Base-by-base conservation (phyloP, 2,113 vertebrate genomes). In the Esox niger region DNA sequence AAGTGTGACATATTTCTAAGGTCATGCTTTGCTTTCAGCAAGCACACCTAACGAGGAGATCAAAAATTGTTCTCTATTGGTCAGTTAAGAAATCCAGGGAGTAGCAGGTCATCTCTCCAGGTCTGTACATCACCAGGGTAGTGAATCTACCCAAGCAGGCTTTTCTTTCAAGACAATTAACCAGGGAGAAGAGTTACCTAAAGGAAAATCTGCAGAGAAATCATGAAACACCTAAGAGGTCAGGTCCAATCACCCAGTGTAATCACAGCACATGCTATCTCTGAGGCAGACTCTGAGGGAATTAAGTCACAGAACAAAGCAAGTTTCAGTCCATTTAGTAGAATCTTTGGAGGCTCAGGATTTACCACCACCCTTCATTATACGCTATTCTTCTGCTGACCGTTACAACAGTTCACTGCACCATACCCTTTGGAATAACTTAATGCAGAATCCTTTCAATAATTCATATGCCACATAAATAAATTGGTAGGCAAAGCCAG, bases 161-260 rank as follows among this genome's bases (percentile, higher is more conserved):
- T n/a, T 21, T n/a, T 52, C 47, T 38, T 11, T 38, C 5, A 5
- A 11, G 35, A 11, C 35, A 38, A 38, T 38, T 6, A 38, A 38
- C 4, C 4, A 38, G 35, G 35, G 35, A 38, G 5, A 11, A 38
- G 11, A 38, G 35, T 5, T 5, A 38, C 35, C 35, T 6, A 38
- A 38, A 38, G 20, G 15, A 60, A 33, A 78, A 87, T 84, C 85
- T 0, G 0, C 56, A 43, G 23, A 0, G 68, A 90, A 88, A 84
- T 76, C 76, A 47, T 87, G 83, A 85, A 84, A 55, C 66, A 66
- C 64, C 88, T 81, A 52, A 64, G 75, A 77, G 81, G 81, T 82
- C 70, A 81, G 69, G 87, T 86, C 88, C 85, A 75, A 87, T 91
- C 90, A 89, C 90, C 90, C 89, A 74, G 81, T 82, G 80, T 87